These are phyloP conservation scores for Leptatherina wallacei DNA, from an alignment of 2,797 vertebrate genomes.

Conservation along the genomic window DNA sequence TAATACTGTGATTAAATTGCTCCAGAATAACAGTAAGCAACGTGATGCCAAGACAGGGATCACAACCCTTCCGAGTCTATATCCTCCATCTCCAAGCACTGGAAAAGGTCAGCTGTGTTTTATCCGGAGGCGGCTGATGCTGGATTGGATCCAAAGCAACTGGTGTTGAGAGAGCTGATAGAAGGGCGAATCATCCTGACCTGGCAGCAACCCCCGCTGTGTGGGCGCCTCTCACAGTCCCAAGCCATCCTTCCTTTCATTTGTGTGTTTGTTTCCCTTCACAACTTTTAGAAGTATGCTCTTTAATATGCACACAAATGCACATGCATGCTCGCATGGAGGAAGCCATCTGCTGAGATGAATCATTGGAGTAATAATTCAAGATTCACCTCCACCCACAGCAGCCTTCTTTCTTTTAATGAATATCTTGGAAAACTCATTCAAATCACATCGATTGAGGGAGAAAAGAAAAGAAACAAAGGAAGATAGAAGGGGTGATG, in stretches of 20 bases:
- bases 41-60: conserved; percentile 59
- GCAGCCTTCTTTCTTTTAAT: conserved; percentile 20
- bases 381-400: conserved; percentile 41
- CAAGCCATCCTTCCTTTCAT: conserved; percentile 39
- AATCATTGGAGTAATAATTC: conserved; percentile 58
- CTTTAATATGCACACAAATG: conserved; percentile 57
- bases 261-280: conserved; percentile 33
- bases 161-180: conserved; percentile 53
- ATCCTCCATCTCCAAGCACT: conserved; percentile 52
- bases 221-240: conserved; percentile 52
- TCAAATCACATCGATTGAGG: conserved; percentile 33
- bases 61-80: conserved; percentile 62
- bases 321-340: conserved; percentile 40
- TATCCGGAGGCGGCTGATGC: conserved; percentile 49
- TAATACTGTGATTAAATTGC: conserved; percentile 32
- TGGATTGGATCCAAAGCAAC: conserved; percentile 67
- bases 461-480: conserved; percentile 1
- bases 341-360: conserved; percentile 62
- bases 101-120: conserved; percentile 74
- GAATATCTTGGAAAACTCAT: conserved; percentile 40
- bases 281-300: conserved; percentile 17
- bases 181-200: conserved; percentile 51
- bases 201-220: conserved; percentile 43
- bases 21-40: conserved; percentile 50
- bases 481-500: conserved; percentile 1